A percentile compares a stretch with the other conserved stretches of the same genome.
These are phyloP conservation scores for Octonoba sinensis DNA, from an alignment of 2,888 invertebrate species.

Conservation along the genomic window DNA sequence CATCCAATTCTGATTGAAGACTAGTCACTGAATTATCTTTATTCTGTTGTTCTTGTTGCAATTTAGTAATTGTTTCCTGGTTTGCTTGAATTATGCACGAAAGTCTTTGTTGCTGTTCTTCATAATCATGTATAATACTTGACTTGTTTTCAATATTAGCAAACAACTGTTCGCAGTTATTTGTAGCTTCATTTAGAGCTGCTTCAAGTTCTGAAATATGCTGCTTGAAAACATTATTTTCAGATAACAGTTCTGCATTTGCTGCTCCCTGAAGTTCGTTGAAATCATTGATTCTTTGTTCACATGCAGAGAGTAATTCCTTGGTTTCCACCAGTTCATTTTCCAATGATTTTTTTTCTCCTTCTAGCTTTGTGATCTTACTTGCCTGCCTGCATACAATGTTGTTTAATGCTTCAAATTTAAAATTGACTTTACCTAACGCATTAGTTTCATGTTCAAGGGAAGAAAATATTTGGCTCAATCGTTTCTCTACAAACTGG, in stretches of 20 bases:
- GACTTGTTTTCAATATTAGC: neutral
- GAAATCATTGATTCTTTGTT: neutral
- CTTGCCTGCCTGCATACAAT: no score
- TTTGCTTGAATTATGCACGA: slow-evolving; percentile 1
- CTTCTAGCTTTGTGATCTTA: slow-evolving; percentile 48
- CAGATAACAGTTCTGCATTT: neutral
- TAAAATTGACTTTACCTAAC: no score
- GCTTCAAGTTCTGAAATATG: neutral
- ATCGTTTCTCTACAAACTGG: no score
- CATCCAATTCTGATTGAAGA: slow-evolving; percentile 5
- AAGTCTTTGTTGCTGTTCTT: neutral
- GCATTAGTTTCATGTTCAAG: no score
- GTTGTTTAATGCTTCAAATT: no score
- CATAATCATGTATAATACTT: slow-evolving; percentile 2
- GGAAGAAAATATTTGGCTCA: no score
- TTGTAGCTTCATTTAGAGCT: neutral
- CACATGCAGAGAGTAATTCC: slow-evolving; percentile 1
- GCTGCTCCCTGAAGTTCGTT: neutral
- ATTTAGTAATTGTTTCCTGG: slow-evolving; percentile 15
- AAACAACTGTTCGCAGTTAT: neutral
- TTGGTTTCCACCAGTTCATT: slow-evolving; percentile 43
- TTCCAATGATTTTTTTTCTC: slow-evolving; percentile 51
- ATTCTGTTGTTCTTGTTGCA: slow-evolving; percentile 3
- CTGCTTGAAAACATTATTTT: neutral
- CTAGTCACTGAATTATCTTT: neutral